These are phyloP conservation scores for Lycopodina hypogea DNA, from an alignment of 37 sponge, comb jelly and placozoan species.

Conservation along the genomic window DNA sequence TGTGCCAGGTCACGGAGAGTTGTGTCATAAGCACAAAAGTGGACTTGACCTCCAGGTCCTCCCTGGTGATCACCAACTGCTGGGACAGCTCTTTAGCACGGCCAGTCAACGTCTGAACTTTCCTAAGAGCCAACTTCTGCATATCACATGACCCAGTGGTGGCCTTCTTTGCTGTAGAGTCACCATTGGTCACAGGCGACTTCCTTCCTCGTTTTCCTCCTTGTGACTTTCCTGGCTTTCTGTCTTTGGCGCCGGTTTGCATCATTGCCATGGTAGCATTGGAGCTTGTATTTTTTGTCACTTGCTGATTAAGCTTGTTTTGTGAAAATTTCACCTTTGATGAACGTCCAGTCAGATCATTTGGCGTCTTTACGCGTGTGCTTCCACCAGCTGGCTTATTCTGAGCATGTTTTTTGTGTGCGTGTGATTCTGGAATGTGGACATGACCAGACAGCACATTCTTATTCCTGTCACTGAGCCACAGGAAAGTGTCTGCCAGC, in stretches of 20 bases:
- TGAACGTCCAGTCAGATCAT: neutral
- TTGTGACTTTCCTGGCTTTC: neutral
- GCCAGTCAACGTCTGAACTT: neutral
- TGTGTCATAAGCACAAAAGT: slow-evolving; percentile 23
- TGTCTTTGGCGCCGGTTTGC: neutral
- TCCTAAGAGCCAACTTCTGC: neutral
- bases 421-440: neutral
- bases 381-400: neutral
- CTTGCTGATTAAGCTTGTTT: no score
- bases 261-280: neutral
- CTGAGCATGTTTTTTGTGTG: neutral
- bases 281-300: no score
- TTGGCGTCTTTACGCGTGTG: neutral
- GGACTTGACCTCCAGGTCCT: slow-evolving; percentile 69
- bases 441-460: slow-evolving; percentile 32
- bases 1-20: slow-evolving; percentile 48
- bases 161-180: neutral
- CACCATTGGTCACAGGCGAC: neutral
- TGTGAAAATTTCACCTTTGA: neutral
- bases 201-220: neutral
- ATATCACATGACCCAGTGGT: neutral
- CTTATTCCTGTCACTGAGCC: slow-evolving; percentile 77
- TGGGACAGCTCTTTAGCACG: slow-evolving; percentile 6
- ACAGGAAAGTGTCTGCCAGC: slow-evolving; percentile 64
- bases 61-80: slow-evolving; percentile 44